Evolutionary conservation across 2,888 invertebrate species (phyloP).

Genomic region (Leptopilina syphax): DNA sequence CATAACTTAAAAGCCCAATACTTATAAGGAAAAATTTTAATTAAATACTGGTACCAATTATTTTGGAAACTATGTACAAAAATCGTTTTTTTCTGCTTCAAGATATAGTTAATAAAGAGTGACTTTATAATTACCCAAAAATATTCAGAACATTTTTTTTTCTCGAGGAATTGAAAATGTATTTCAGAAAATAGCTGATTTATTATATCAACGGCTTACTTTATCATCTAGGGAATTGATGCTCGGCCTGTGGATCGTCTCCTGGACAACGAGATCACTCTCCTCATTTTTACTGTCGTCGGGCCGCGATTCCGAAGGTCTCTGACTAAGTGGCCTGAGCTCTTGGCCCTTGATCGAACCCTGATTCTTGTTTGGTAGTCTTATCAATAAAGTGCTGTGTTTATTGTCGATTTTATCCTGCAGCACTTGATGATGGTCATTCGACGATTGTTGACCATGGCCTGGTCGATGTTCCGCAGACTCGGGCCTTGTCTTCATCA

Average conservation of each 20-base stretch:
- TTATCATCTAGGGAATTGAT: constrained; percentile 67
- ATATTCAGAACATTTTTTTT: too few species aligned
- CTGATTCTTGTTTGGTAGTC: constrained; percentile 71
- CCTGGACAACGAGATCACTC: constrained; percentile 68
- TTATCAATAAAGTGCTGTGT: constrained; percentile 65
- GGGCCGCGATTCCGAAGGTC: constrained; percentile 66
- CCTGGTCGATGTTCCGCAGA: constrained; percentile 48
- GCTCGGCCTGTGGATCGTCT: constrained; percentile 69
- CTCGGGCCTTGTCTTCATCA: constrained; percentile 61
- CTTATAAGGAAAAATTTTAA: too few species aligned
- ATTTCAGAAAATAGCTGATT: too few species aligned
- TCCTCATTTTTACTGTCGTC: constrained; percentile 65
- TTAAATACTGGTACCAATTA: too few species aligned
- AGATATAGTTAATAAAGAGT: too few species aligned
- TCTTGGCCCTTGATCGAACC: constrained; percentile 58
- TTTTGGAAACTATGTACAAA: too few species aligned
- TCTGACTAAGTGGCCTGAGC: constrained; percentile 62
- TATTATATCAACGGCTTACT: constrained; percentile 55
- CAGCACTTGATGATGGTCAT: constrained; percentile 60
- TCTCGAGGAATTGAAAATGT: too few species aligned
- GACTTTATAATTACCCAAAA: too few species aligned
- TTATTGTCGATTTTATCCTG: constrained; percentile 67
- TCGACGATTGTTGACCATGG: constrained; percentile 39
- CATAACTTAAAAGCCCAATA: too few species aligned
- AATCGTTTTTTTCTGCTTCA: too few species aligned